Evolutionary conservation across 2,888 invertebrate genomes (phyloP).

Genomic region (Drosophila rellima): DNA sequence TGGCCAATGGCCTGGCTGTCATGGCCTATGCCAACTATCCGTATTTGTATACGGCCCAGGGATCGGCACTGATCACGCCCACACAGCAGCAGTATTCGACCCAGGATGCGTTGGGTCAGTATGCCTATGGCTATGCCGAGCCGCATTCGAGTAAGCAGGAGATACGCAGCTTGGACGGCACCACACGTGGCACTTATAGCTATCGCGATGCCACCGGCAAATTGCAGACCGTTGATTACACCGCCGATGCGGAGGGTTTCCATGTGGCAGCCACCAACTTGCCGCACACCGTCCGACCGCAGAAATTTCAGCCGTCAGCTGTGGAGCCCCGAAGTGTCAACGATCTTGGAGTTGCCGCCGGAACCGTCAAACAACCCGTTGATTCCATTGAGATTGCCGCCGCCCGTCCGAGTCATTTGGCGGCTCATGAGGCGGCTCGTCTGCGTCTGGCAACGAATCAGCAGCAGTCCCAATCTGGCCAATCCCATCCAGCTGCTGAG

Average conservation of each 20-base stretch:
- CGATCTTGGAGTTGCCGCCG: conserved; percentile 24
- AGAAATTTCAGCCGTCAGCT: conserved; percentile 41
- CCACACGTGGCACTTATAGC: conserved; percentile 88
- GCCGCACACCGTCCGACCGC: conserved; percentile 81
- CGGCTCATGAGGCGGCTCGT: conserved; percentile 76
- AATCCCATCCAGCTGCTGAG: conserved; percentile 60
- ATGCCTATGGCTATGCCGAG: conserved; percentile 88
- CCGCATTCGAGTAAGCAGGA: conserved; percentile 88
- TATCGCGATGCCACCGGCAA: conserved; percentile 88
- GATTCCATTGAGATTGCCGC: conserved; percentile 79
- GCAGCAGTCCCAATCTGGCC: conserved; percentile 37
- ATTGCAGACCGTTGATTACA: conserved; percentile 88
- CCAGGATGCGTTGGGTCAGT: conserved; percentile 88
- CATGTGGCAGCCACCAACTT: conserved; percentile 88
- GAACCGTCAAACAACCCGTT: conserved; percentile 19
- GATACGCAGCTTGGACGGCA: conserved; percentile 87
- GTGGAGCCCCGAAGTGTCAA: conserved; percentile 30
- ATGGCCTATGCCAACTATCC: conserved; percentile 72
- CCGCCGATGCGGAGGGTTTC: conserved; percentile 88
- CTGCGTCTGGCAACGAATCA: conserved; percentile 67
- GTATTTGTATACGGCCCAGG: conserved; percentile 71
- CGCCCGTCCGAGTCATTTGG: conserved; percentile 75
- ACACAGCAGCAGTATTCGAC: conserved; percentile 87
- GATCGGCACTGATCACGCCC: conserved; percentile 82
- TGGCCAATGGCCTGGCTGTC: conserved; percentile 68